A percentile compares a stretch with the other conserved stretches of the same genome.
Conservation (phyloP, 2,797 vertebrate species). For the Oreochromis mossambicus region DNA sequence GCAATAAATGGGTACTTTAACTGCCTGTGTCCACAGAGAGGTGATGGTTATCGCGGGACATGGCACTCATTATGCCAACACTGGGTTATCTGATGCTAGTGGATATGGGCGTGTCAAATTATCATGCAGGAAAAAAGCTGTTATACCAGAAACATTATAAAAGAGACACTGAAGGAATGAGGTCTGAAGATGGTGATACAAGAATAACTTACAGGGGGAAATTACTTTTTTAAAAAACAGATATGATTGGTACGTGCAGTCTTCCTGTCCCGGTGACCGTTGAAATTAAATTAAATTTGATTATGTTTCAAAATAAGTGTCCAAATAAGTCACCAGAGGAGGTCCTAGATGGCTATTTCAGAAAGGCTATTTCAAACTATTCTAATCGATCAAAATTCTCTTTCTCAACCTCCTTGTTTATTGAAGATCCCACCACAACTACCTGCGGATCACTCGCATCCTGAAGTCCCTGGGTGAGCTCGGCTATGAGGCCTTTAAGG, state of each 20-base stretch:
- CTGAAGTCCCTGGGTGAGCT: constrained; percentile 97
- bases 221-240: background rate
- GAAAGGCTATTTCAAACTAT: background rate
- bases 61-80: background rate
- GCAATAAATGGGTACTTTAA: background rate
- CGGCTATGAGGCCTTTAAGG: constrained; percentile 93
- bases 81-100: background rate
- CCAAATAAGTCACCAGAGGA: background rate
- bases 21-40: background rate
- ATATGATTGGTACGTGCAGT: background rate
- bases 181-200: background rate
- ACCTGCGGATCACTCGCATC: constrained; percentile 95
- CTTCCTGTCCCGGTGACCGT: rapidly evolving
- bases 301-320: background rate
- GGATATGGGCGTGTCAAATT: background rate
- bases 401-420: background rate
- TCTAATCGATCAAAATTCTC: background rate
- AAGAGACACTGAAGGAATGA: background rate
- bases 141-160: background rate
- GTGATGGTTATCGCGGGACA: background rate
- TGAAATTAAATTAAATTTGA: background rate
- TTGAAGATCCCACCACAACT: constrained; percentile 95
- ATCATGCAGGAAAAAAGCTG: background rate
- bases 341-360: background rate
- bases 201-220: background rate